phyloP scores from a whole-genome alignment of 2,113 vertebrate species.

The Orycteropus afer region DNA sequence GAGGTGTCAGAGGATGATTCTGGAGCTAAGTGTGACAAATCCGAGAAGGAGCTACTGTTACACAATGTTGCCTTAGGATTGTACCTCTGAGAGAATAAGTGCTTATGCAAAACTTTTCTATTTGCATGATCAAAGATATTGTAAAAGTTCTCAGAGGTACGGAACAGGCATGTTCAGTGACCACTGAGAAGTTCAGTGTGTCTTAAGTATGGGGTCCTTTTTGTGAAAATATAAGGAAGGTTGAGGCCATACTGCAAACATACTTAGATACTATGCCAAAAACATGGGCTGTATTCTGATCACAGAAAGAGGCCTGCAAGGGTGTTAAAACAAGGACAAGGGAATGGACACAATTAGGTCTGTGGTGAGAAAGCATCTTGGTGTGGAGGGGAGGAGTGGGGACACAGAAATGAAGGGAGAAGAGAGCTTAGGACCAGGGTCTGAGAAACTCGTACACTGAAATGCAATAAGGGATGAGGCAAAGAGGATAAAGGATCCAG shows the following conservation, averaged over 20 bases:
- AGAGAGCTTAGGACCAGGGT: neutral
- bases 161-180: neutral
- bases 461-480: neutral
- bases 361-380: slow-evolving; percentile 10
- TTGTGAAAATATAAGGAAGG: neutral
- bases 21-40: neutral
- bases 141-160: neutral
- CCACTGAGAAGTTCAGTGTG: neutral
- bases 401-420: neutral
- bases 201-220: neutral
- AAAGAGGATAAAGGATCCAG: neutral
- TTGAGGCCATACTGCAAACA: neutral
- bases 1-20: neutral
- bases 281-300: neutral
- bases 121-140: neutral
- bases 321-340: neutral
- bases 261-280: neutral
- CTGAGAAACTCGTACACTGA: neutral
- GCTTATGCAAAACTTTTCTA: neutral
- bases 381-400: neutral
- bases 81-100: neutral
- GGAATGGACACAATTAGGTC: neutral
- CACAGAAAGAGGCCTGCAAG: neutral
- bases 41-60: neutral
- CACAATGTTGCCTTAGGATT: neutral